A percentile compares a stretch with the other conserved stretches of the same genome.
phyloP scores from a whole-genome alignment of 2,797 vertebrate species.

The Pelodytes ibericus region DNA sequence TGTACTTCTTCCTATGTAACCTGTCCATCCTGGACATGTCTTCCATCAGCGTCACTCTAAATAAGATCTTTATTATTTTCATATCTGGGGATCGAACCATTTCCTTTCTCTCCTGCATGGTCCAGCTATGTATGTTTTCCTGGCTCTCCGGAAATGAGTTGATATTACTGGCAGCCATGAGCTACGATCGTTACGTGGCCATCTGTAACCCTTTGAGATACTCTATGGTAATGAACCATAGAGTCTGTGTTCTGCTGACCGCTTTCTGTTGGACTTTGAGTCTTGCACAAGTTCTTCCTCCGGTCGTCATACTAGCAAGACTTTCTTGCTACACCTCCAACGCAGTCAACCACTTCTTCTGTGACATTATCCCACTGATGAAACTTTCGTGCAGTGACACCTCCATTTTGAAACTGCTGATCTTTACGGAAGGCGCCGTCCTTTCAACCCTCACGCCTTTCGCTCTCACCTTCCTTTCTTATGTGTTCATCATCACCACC shows the following conservation, averaged over 20 bases:
- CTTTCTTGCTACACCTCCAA: conserved; percentile 31
- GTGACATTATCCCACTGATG: conserved; percentile 39
- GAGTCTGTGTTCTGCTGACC: conserved; percentile 49
- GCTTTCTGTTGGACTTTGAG: conserved; percentile 37
- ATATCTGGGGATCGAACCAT: conserved; percentile 54
- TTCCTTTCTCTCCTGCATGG: conserved; percentile 60
- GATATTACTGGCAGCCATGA: conserved; percentile 60
- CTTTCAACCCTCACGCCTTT: conserved; percentile 35
- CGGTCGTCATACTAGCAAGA: conserved; percentile 1
- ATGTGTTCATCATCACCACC: conserved; percentile 31
- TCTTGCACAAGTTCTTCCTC: conserved; percentile 29
- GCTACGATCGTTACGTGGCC: conserved; percentile 57
- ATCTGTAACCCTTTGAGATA: conserved; percentile 55
- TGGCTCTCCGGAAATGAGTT: conserved; percentile 58
- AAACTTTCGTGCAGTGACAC: conserved; percentile 42
- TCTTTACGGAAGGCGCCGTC: conserved; percentile 30
- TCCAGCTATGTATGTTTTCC: conserved; percentile 57
- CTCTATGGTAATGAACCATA: conserved; percentile 50
- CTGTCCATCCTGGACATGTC: conserved; percentile 52
- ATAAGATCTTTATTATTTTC: conserved; percentile 58
- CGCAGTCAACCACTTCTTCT: conserved; percentile 41
- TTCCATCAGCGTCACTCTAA: conserved; percentile 58
- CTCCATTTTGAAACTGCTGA: conserved; percentile 22
- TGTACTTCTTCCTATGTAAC: conserved; percentile 43
- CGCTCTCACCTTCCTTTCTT: conserved; percentile 34